A percentile compares a stretch with the other conserved stretches of the same genome.
Evolutionary conservation across 2,888 invertebrate genomes (phyloP).

Genomic region (Chrysina gloriosa): DNA sequence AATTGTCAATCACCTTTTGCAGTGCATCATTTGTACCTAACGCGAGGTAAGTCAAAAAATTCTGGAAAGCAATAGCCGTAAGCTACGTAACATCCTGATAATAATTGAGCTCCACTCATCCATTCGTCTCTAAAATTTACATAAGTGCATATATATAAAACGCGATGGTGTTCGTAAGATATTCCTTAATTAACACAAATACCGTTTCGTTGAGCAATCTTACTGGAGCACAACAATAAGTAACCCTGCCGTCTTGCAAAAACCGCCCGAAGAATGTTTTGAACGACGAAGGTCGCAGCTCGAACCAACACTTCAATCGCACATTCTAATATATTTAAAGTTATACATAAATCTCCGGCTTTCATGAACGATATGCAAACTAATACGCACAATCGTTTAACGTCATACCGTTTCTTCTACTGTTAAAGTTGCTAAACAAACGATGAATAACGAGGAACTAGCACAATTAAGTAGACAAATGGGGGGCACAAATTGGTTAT

Average conservation of each 20-base stretch:
- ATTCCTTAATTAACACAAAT: slow-evolving; percentile 26
- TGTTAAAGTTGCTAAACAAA: not conserved
- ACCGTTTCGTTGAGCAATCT: slow-evolving; percentile 20
- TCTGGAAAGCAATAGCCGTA: too few species aligned
- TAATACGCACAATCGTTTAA: slow-evolving; percentile 3
- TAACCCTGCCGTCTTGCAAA: slow-evolving; percentile 34
- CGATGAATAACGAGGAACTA: not conserved
- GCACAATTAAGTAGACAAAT: not conserved
- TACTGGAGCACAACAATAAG: slow-evolving; percentile 24
- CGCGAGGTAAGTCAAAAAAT: too few species aligned
- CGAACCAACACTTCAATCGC: not conserved
- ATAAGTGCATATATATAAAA: too few species aligned
- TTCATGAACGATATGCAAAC: slow-evolving; percentile 10
- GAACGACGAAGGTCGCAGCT: slow-evolving; percentile 14
- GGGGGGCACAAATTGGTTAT: not conserved
- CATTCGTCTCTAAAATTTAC: too few species aligned
- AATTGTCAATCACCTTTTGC: too few species aligned
- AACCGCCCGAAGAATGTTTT: slow-evolving; percentile 28
- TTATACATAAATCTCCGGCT: slow-evolving; percentile 7
- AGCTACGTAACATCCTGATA: too few species aligned
- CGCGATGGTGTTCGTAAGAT: slow-evolving; percentile 18
- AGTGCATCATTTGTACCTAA: too few species aligned
- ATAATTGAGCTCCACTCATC: too few species aligned
- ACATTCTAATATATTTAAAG: slow-evolving; percentile 14
- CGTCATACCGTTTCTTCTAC: not conserved